These are phyloP conservation scores for Gallinago undulata DNA, from an alignment of 2,113 vertebrate species.

Conservation along the genomic window DNA sequence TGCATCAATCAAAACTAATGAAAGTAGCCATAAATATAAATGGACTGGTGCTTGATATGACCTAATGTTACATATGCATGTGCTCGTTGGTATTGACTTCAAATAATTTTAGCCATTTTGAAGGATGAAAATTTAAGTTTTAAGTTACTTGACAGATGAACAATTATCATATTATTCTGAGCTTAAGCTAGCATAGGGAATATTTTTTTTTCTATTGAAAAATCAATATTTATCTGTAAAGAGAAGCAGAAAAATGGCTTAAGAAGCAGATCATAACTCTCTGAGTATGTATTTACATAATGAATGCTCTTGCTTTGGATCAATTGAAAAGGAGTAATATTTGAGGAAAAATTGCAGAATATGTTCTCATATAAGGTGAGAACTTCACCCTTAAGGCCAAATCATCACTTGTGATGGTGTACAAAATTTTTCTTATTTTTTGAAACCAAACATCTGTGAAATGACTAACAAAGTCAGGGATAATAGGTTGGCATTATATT, in stretches of 20 bases:
- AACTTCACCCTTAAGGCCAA: not conserved
- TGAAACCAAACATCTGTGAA: not conserved
- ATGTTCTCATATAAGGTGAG: not conserved
- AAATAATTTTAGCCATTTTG: not conserved
- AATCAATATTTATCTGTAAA: not conserved
- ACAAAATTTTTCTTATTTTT: not conserved
- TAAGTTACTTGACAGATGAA: not conserved
- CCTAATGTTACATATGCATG: not conserved
- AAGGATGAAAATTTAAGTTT: not conserved
- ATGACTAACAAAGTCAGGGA: not conserved
- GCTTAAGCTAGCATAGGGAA: not conserved
- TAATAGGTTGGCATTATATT: not conserved
- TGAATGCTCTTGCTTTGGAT: not conserved
- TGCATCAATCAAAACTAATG: not conserved
- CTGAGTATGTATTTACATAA: not conserved
- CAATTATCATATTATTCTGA: not conserved
- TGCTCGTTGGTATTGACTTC: not conserved
- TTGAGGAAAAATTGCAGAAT: not conserved
- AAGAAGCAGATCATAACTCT: not conserved
- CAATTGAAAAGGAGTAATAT: not conserved
- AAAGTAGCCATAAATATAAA: conserved; percentile 4
- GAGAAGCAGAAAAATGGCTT: not conserved
- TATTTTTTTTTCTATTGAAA: not conserved
- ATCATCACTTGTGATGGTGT: not conserved
- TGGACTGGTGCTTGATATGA: not conserved